Evolutionary conservation across 2,113 vertebrate genomes (phyloP), one percentile per base, ranked within the genome.

Genomic region (Chaenocephalus aceratus): DNA sequence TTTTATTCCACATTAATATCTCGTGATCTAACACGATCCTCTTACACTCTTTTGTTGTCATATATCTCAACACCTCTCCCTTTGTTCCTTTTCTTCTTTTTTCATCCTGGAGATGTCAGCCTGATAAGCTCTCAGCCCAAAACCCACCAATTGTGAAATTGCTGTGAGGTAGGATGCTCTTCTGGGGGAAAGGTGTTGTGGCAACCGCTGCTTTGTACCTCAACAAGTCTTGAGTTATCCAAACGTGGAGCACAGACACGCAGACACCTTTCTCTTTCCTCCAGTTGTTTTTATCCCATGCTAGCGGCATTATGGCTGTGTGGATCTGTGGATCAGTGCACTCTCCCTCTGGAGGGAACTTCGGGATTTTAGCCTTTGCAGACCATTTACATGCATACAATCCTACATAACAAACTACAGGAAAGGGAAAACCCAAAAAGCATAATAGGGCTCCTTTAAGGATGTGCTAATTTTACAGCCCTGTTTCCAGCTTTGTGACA

Each of bases 131-230:
- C 46, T 46, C 54, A 52, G 49, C 14, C 58, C 58, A 9, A 30
- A 41, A 67, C 46, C 60, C 60, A 46, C 72, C 71, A 62, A 21
- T 86, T 14, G 21, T 46, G 54, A 72, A 51, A n/a, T 61, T 23
- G 57, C 8, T 69, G 34, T 83, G 61, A 65, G 10, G n/a, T 53
- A 57, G 15, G 79, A 79, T 21, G 48, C 34, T 74, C 71, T 60
- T 46, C 48, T n/a, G 15, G 62, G 64, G 44, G 69, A 44, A 45
- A 48, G 63, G 51, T 60, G 65, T 23, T 15, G 52, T 86, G 63
- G 48, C 77, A 57, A 58, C 53, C 4, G 60, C 54, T 13, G n/a
- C 49, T 67, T 59, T 67, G 36, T 65, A 44, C 36, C 4, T 34
- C 62, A 75, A 66, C 81, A 70, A 8, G 81, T 83, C 67, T 21